A percentile compares a stretch with the other conserved stretches of the same genome.
Evolutionary conservation across 2,113 vertebrate genomes (phyloP).

Genomic region (Prolemur simus): DNA sequence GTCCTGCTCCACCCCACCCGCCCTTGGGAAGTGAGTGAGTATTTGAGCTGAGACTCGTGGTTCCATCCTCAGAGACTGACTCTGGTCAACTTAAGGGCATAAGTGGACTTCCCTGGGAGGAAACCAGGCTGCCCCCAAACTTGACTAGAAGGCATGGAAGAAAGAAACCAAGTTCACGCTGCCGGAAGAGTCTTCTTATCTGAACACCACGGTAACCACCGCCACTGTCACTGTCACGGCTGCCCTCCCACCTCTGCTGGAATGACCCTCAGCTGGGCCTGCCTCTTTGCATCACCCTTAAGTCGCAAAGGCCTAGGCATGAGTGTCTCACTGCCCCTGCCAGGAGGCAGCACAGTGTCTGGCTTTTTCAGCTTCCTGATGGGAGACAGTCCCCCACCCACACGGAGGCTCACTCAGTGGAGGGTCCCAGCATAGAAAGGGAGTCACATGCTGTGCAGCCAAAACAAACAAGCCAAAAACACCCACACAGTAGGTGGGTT

Average conservation of each 20-base stretch:
- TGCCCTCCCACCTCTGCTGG: neutral
- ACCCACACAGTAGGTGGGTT: neutral
- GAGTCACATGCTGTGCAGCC: too few relatives aligned
- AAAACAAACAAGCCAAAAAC: neutral
- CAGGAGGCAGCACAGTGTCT: rapidly evolving
- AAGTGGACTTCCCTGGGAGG: neutral
- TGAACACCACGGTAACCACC: neutral
- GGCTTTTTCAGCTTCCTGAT: neutral
- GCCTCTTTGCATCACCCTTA: neutral
- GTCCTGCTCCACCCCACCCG: rapidly evolving
- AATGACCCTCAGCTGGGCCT: neutral
- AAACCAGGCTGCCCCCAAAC: neutral
- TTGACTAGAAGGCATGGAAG: neutral
- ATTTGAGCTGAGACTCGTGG: neutral
- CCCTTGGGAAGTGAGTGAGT: neutral
- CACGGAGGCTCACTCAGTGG: too few relatives aligned
- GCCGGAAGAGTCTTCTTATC: neutral
- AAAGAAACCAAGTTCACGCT: neutral
- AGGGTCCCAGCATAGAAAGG: neutral
- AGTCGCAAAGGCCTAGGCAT: neutral
- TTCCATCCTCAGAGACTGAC: neutral
- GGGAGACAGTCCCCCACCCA: too few relatives aligned
- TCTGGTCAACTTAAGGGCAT: neutral
- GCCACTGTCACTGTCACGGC: neutral
- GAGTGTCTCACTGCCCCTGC: neutral